These are phyloP conservation scores for Littorina saxatilis DNA, from an alignment of 1,140 invertebrate species.

Conservation along the genomic window DNA sequence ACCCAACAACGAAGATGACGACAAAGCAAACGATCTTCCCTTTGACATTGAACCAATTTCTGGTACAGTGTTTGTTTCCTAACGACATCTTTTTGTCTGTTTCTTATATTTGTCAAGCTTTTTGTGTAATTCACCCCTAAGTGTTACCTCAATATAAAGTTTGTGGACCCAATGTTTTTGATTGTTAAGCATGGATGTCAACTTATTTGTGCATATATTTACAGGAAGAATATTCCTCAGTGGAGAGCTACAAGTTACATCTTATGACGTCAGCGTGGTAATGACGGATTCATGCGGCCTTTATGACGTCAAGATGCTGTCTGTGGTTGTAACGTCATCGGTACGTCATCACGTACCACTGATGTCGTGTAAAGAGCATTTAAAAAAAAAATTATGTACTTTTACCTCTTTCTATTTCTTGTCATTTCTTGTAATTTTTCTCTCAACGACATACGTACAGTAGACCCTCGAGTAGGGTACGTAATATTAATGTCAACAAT, in stretches of 20 bases:
- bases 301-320: neutral
- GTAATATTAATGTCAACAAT: too few relatives aligned
- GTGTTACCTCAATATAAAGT: too few relatives aligned
- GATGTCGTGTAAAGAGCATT: too few relatives aligned
- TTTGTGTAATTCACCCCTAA: neutral
- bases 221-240: neutral
- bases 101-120: neutral
- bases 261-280: neutral
- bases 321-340: neutral
- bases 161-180: too few relatives aligned
- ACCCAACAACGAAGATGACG: neutral
- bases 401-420: too few relatives aligned
- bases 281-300: constrained; percentile 1
- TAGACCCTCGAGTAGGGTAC: too few relatives aligned
- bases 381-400: too few relatives aligned
- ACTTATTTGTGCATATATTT: too few relatives aligned
- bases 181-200: too few relatives aligned
- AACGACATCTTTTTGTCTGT: neutral
- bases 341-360: too few relatives aligned
- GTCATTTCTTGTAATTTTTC: too few relatives aligned
- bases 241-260: neutral
- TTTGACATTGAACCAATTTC: neutral
- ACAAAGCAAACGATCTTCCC: neutral
- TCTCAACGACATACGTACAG: too few relatives aligned
- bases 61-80: neutral